Percentiles rank a stretch among this genome's conserved stretches.
Evolutionary conservation across 2,797 vertebrate genomes (phyloP).

Genomic region (Muraenolepis orangiensis): DNA sequence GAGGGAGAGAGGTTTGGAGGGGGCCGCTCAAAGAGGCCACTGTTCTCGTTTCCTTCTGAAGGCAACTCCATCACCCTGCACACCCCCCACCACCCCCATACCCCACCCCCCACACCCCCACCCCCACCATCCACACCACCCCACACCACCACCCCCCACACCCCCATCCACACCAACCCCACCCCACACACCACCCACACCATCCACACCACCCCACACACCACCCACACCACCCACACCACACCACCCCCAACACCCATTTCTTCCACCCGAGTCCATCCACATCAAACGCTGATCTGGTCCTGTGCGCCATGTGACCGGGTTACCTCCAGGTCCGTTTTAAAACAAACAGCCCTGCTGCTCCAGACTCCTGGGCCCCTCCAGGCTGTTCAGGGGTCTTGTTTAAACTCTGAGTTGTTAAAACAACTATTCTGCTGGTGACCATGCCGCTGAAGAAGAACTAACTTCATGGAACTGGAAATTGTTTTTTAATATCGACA

Average conservation of each 20-base stretch:
- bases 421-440: not conserved
- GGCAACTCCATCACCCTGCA: constrained; percentile 63
- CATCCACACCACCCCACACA: constrained; percentile 52
- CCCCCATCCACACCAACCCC: constrained; percentile 59
- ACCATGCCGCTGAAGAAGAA: not conserved
- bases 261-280: constrained; percentile 55
- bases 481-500: not conserved
- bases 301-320: constrained; percentile 66
- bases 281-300: constrained; percentile 74
- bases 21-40: constrained; percentile 67
- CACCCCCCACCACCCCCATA: constrained; percentile 53
- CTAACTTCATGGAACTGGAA: not conserved
- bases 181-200: constrained; percentile 50
- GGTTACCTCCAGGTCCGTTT: constrained; percentile 74
- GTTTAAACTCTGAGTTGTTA: constrained; percentile 11
- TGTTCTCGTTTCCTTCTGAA: constrained; percentile 75
- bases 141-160: constrained; percentile 53
- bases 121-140: constrained; percentile 64
- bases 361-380: constrained; percentile 48
- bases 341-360: constrained; percentile 73
- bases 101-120: constrained; percentile 44
- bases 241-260: too few relatives aligned
- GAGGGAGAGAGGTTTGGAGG: constrained; percentile 60
- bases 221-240: constrained; percentile 60
- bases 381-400: constrained; percentile 46